Conservation (phyloP, 2,797 vertebrate genomes). For the Podarcis siculus region DNA sequence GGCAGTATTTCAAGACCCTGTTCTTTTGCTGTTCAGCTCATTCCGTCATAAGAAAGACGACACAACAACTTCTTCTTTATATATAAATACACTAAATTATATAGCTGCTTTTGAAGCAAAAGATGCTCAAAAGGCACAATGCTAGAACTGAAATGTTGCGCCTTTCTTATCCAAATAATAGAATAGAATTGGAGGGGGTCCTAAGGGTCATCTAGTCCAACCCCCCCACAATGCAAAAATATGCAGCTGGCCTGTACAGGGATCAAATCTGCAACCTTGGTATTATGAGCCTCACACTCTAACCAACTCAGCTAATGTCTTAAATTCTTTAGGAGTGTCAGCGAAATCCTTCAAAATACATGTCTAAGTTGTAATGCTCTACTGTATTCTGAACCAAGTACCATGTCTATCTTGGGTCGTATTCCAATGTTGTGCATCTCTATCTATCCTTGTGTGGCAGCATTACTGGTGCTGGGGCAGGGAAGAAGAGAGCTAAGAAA, state of each 20-base stretch:
- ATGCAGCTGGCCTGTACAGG: too few species aligned
- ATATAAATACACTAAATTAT: background rate
- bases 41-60: background rate
- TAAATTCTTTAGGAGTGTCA: background rate
- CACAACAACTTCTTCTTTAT: background rate
- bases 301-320: background rate
- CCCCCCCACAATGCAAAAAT: too few species aligned
- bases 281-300: too few species aligned
- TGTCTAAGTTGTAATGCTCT: background rate
- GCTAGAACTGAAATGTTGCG: background rate
- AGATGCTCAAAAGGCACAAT: background rate
- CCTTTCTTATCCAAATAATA: background rate
- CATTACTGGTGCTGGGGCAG: background rate
- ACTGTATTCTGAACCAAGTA: background rate
- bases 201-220: too few species aligned
- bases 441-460: background rate
- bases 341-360: background rate
- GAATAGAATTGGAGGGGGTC: background rate
- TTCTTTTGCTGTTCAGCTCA: background rate
- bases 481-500: background rate
- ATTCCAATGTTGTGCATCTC: background rate
- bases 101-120: background rate
- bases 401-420: background rate
- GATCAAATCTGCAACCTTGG: too few species aligned
- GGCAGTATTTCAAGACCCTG: conserved; percentile 28